These are phyloP conservation scores for Odontocolon sp. DNA, from an alignment of 2,888 invertebrate genomes.

Conservation along the genomic window DNA sequence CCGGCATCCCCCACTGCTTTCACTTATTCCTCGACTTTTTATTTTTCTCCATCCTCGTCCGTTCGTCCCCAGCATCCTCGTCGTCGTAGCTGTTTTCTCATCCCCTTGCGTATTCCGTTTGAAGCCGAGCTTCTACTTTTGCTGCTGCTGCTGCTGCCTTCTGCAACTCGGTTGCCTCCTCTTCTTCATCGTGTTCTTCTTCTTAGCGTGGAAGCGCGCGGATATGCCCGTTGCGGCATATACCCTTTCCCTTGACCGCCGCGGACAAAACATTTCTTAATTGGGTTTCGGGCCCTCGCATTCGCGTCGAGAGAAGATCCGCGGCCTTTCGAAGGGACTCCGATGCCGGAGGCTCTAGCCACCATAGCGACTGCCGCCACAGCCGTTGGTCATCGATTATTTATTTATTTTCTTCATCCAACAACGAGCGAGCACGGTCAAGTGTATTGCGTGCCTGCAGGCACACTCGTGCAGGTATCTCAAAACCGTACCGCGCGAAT, in stretches of 20 bases:
- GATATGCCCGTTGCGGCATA: conserved; percentile 43
- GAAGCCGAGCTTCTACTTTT: conserved; percentile 50
- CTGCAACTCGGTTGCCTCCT: conserved; percentile 44
- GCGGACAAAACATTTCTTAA: conserved; percentile 81
- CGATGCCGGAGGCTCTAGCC: conserved; percentile 47
- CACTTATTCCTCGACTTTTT: conserved; percentile 59
- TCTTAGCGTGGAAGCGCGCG: conserved; percentile 35
- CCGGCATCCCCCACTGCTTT: conserved; percentile 56
- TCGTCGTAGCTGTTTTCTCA: conserved; percentile 50
- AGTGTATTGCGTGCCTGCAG: conserved; percentile 53
- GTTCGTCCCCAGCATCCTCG: conserved; percentile 57
- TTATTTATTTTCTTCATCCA: conserved; percentile 66
- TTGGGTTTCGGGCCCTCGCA: conserved; percentile 75
- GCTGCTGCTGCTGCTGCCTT: conserved; percentile 48
- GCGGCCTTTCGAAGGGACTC: conserved; percentile 56
- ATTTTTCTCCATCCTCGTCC: conserved; percentile 60
- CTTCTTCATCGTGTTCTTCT: conserved; percentile 58
- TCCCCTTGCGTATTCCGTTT: conserved; percentile 46
- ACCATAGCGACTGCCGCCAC: conserved; percentile 54
- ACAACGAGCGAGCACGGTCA: conserved; percentile 47
- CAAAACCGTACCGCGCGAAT: conserved; percentile 44
- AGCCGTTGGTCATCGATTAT: conserved; percentile 68
- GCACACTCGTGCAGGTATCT: conserved; percentile 61
- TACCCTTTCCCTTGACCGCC: conserved; percentile 70
- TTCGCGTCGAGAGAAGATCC: conserved; percentile 55